phyloP scores from a whole-genome alignment of 1,140 invertebrate species.

The Saxidomus purpurata region DNA sequence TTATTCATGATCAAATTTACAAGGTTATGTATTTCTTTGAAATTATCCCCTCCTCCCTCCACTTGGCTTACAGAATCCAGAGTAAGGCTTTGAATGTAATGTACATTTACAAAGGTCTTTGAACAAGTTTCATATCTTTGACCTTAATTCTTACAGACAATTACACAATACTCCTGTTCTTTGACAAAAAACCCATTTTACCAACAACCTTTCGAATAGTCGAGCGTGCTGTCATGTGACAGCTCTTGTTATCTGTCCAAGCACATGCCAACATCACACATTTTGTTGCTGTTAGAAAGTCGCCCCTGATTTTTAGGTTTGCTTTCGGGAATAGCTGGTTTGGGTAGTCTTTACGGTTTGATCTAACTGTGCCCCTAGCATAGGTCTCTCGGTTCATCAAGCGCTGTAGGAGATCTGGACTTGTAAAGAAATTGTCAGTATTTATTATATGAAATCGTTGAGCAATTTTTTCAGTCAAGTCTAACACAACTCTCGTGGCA shows the following conservation, averaged over 20 bases:
- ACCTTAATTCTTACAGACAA: too few species aligned
- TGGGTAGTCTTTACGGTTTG: neutral
- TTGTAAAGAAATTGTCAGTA: slow-evolving; percentile 25
- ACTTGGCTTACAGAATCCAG: too few species aligned
- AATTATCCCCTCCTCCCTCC: too few species aligned
- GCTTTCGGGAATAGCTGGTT: neutral
- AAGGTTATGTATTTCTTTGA: too few species aligned
- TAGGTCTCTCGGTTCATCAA: neutral
- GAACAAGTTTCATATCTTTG: too few species aligned
- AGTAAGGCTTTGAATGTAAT: too few species aligned
- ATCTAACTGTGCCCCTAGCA: neutral
- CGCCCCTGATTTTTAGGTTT: neutral
- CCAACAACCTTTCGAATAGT: too few species aligned
- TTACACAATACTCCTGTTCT: too few species aligned
- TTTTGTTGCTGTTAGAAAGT: neutral
- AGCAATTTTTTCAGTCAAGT: neutral
- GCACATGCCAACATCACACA: neutral
- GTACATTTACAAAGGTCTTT: too few species aligned
- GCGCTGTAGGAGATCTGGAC: neutral
- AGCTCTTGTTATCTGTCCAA: slow-evolving; percentile 41
- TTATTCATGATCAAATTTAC: too few species aligned
- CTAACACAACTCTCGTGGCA: slow-evolving; percentile 21
- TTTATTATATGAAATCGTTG: slow-evolving; percentile 11
- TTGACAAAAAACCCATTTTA: too few species aligned
- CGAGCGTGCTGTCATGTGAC: too few species aligned